Evolutionary conservation across 2,113 vertebrate species (phyloP), one percentile per base, ranked within the genome.

Genomic region (Percopsis transmontana): DNA sequence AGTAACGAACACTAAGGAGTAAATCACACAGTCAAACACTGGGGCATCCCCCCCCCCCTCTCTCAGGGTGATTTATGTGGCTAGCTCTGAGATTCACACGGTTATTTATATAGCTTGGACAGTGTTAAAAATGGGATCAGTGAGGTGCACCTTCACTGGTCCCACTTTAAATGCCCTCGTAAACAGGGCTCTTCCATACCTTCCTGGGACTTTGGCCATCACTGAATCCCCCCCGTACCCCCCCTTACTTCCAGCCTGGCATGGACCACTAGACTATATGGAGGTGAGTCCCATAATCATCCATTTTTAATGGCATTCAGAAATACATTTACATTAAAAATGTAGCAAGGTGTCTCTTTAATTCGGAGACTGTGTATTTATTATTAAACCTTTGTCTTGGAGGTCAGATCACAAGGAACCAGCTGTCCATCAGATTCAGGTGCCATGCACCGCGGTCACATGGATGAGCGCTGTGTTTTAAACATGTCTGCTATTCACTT

Each of bases 271-370:
- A 64, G 66, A 48, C 74, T 45, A 18, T 19, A 20, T n/a, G n/a
- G 75, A 83, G 82, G 70, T 88, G 80, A 87, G 65, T 66, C 62
- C 73, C 59, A 62, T 63, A 77, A 84, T 91, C 88, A 92, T 93
- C 74, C 70, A 93, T 93, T 88, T 92, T 93, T 90, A 89, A 93
- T 88, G 82, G 58, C 85, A 88, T 88, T 85, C 87, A 90, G 90
- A 91, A 88, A 88, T 84, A 90, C 87, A 91, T 91, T 92, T 91
- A 85, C 91, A 92, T 93, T 87, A 92, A 92, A 92, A 89, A 92
- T 91, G 89, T 61, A 91, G 87, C 85, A 76, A 62, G 55, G 84
- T 84, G 86, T 92, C 89, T 90, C 91, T 89, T 90, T 90, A 89
- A 92, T 91, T 91, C 90, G 90, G 82, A 91, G 87, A 85, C 66